Conservation (phyloP, 2,797 vertebrate species). For the Sparus aurata region DNA sequence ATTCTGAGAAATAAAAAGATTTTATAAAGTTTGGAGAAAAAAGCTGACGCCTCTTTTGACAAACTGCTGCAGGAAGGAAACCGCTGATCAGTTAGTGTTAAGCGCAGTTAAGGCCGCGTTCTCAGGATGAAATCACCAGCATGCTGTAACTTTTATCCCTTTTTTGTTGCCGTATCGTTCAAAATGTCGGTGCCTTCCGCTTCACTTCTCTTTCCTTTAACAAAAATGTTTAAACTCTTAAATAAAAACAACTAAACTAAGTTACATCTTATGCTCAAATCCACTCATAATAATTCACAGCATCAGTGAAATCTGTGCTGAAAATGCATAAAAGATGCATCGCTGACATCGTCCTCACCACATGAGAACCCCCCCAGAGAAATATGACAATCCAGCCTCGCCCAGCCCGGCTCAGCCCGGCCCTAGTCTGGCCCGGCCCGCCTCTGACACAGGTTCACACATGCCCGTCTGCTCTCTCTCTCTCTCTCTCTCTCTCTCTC, state of each 20-base stretch:
- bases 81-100: neutral
- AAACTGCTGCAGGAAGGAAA: neutral
- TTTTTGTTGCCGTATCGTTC: neutral
- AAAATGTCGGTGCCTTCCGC: neutral
- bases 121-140: neutral
- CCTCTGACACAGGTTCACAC: conserved; percentile 54
- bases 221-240: too few relatives aligned
- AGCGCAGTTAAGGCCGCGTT: neutral
- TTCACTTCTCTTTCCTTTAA: neutral
- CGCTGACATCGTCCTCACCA: neutral
- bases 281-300: neutral
- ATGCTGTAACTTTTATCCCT: too few relatives aligned
- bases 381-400: neutral
- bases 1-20: too few relatives aligned
- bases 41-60: neutral
- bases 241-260: too few relatives aligned
- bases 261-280: too few relatives aligned
- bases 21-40: too few relatives aligned
- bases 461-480: conserved; percentile 9
- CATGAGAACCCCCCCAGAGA: neutral
- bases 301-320: neutral
- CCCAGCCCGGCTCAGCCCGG: neutral
- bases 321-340: neutral
- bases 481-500: neutral
- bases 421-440: conserved; percentile 29